Evolutionary conservation across 2,797 vertebrate genomes (phyloP).

Genomic region (Oreortyx pictus): DNA sequence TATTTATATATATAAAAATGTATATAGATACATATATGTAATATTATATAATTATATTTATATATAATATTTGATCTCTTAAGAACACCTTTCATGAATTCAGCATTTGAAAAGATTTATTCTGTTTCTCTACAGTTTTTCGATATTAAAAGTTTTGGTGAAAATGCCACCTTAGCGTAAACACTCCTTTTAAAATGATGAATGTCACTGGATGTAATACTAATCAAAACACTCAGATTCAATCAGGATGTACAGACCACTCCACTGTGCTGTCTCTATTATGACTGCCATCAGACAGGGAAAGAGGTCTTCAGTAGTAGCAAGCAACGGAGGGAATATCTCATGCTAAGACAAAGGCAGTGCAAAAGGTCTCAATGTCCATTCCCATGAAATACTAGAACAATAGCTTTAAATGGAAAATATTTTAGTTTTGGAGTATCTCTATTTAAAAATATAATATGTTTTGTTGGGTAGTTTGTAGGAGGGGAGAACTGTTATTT

Average conservation of each 20-base stretch:
- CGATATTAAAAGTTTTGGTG: neutral
- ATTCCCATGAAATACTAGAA: neutral
- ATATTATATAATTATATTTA: neutral
- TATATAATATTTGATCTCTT: neutral
- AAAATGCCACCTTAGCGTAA: accelerated
- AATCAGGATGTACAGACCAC: neutral
- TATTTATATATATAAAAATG: neutral
- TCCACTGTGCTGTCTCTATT: neutral
- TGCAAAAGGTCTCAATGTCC: neutral
- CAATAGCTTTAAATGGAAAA: neutral
- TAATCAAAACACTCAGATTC: neutral
- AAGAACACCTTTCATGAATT: neutral
- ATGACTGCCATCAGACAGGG: neutral
- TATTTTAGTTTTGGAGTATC: neutral
- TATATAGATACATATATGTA: neutral
- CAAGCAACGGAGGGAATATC: neutral
- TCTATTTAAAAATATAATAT: neutral
- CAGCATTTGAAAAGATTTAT: accelerated
- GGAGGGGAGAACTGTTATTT: neutral
- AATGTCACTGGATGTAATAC: neutral
- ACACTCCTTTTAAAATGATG: neutral
- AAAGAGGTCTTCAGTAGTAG: neutral
- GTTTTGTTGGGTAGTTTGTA: neutral
- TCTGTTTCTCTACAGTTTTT: neutral
- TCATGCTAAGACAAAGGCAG: neutral